Conservation (phyloP, 2,113 vertebrate species). For the Gila orcuttii region DNA sequence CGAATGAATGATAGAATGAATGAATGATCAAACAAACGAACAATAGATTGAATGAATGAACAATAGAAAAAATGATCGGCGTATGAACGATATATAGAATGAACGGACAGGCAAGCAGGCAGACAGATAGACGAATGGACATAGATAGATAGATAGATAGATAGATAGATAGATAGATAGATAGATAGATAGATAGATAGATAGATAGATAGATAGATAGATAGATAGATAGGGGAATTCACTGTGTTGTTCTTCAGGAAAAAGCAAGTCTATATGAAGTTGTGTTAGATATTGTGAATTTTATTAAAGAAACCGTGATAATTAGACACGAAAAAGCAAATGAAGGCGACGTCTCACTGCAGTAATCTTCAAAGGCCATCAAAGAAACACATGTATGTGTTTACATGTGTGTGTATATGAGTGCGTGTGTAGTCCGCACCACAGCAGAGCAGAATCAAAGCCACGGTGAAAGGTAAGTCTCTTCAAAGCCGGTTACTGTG, state of each 20-base stretch:
- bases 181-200: background rate
- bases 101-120: background rate
- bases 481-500: conserved; percentile 55
- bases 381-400: too few species aligned
- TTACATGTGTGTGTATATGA: background rate
- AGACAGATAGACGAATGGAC: background rate
- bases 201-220: background rate
- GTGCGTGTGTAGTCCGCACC: background rate
- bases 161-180: background rate
- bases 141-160: background rate
- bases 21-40: background rate
- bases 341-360: too few species aligned
- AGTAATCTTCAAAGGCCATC: too few species aligned
- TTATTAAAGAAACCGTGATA: too few species aligned
- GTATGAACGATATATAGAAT: background rate
- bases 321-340: too few species aligned
- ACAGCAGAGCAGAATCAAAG: conserved; percentile 36
- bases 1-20: background rate
- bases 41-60: background rate
- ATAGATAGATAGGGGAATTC: background rate
- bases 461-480: conserved; percentile 48
- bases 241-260: too few species aligned
- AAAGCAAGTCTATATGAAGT: too few species aligned
- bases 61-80: background rate
- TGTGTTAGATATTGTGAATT: too few species aligned